Evolutionary conservation across 2,113 vertebrate genomes (phyloP).

Genomic region (Dicaeum eximium): DNA sequence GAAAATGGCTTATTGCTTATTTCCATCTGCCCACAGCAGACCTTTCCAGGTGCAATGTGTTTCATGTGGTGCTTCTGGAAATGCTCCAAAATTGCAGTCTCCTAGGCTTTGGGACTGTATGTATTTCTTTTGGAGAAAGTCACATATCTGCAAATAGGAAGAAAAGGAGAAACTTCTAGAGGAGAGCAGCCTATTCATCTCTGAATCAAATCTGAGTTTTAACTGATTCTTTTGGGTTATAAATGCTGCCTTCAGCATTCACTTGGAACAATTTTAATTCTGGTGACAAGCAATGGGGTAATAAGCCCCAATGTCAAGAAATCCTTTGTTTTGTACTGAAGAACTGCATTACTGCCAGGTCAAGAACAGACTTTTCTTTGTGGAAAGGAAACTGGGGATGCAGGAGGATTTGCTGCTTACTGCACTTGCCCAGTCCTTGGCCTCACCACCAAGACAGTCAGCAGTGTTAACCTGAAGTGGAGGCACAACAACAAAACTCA

Average conservation of each 20-base stretch:
- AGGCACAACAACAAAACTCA: not conserved
- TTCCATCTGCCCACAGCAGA: conserved; percentile 21
- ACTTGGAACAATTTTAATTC: not conserved
- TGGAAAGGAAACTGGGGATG: not conserved
- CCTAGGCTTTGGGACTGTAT: not conserved
- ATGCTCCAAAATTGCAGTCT: not conserved
- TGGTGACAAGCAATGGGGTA: not conserved
- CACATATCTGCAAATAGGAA: not conserved
- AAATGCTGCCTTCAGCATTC: not conserved
- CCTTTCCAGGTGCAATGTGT: not conserved
- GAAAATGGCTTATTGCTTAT: not conserved
- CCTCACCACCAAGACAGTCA: not conserved
- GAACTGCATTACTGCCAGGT: not conserved
- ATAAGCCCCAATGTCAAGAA: not conserved
- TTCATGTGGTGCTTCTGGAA: conserved; percentile 4
- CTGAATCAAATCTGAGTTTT: not conserved
- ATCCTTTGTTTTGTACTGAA: not conserved
- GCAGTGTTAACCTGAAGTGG: not conserved
- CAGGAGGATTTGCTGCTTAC: not conserved
- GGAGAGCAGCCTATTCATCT: not conserved
- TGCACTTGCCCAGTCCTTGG: not conserved
- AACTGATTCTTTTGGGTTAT: not conserved
- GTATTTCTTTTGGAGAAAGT: not conserved
- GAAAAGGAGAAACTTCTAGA: not conserved
- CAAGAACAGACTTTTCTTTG: not conserved